These are phyloP conservation scores for Olivierus martensii DNA, from an alignment of 1,140 invertebrate genomes.

Conservation along the genomic window DNA sequence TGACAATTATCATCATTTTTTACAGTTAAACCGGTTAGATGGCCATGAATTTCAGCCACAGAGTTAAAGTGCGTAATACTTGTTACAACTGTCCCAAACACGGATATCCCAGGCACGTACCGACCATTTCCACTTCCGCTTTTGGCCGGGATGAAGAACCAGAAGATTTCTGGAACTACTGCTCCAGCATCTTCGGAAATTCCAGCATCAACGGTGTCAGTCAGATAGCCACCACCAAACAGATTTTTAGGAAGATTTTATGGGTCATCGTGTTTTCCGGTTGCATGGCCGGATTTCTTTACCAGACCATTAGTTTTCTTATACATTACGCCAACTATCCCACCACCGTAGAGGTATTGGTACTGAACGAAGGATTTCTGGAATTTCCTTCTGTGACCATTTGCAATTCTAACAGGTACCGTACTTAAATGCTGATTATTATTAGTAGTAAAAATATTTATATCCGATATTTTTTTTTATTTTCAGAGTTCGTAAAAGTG, in stretches of 20 bases:
- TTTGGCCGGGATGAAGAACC: no score
- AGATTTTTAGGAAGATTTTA: slow-evolving; percentile 1
- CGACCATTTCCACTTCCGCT: no score
- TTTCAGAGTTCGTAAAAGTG: no score
- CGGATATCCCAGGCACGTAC: no score
- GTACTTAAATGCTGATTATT: no score
- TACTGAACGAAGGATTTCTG: neutral
- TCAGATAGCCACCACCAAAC: slow-evolving; percentile 13
- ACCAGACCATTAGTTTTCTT: neutral
- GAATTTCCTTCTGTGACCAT: slow-evolving; percentile 4
- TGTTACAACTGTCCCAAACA: no score
- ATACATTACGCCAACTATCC: neutral
- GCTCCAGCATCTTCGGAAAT: slow-evolving; percentile 11
- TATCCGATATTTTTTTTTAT: no score
- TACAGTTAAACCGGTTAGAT: no score
- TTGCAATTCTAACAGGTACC: slow-evolving; percentile 6
- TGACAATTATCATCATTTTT: no score
- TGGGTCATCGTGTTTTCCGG: slow-evolving; percentile 4
- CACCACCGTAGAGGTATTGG: neutral
- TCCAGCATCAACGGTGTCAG: slow-evolving; percentile 13
- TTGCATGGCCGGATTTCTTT: slow-evolving; percentile 1
- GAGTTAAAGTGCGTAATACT: no score
- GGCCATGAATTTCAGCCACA: no score
- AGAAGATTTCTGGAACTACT: slow-evolving; percentile 3
- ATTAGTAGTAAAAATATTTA: no score